Conservation (phyloP, 1,140 invertebrate genomes). For the Calephelis nemesis region DNA sequence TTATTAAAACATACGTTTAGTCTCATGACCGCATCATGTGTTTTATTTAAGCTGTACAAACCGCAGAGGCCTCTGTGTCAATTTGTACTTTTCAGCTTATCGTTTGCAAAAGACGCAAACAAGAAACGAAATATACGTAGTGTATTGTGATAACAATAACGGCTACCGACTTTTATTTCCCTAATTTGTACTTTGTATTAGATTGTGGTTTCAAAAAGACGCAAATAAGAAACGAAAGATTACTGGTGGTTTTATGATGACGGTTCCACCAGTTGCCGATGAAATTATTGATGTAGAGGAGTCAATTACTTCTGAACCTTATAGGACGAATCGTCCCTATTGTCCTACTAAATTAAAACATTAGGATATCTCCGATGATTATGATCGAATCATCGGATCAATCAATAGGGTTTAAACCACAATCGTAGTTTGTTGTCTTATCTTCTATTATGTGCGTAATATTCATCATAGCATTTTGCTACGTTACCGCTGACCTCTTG, state of each 20-base stretch:
- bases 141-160: not conserved
- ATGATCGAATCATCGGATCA: no score
- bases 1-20: not conserved
- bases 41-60: not conserved
- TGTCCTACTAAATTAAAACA: no score
- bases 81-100: conserved; percentile 1
- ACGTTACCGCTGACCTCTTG: no score
- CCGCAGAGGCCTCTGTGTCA: conserved; percentile 5
- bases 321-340: no score
- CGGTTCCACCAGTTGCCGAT: no score
- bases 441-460: no score
- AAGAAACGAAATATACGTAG: not conserved
- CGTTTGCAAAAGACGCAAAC: not conserved
- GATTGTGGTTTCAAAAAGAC: not conserved
- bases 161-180: not conserved
- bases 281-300: no score
- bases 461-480: no score
- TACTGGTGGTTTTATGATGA: not conserved
- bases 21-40: not conserved
- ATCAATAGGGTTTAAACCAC: no score
- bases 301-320: no score
- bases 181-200: not conserved
- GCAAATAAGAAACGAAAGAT: not conserved
- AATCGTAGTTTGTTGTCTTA: no score
- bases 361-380: no score